phyloP scores from a whole-genome alignment of 2,888 invertebrate genomes.

The Galeruca laticollis region DNA sequence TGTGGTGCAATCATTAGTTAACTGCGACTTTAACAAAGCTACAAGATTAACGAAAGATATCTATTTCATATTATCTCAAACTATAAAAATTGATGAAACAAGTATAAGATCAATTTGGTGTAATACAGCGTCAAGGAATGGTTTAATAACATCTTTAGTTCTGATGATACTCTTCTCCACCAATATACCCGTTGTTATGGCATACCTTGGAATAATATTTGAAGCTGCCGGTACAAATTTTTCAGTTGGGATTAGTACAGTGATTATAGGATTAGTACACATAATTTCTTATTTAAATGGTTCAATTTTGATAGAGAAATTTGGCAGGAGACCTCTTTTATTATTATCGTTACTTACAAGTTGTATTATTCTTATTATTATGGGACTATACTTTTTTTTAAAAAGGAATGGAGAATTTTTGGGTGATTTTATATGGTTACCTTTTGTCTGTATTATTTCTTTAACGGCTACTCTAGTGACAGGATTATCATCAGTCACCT shows the following conservation, averaged over 20 bases:
- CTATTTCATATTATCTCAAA: neutral
- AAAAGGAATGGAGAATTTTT: constrained; percentile 31
- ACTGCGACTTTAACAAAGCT: neutral
- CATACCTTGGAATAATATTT: constrained; percentile 80
- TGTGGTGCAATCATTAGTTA: constrained; percentile 59
- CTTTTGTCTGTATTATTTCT: constrained; percentile 78
- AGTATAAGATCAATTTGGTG: constrained; percentile 34
- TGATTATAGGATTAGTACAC: constrained; percentile 83
- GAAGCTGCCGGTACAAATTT: constrained; percentile 74
- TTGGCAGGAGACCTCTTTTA: constrained; percentile 76
- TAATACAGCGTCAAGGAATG: constrained; percentile 58
- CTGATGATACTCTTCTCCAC: constrained; percentile 83
- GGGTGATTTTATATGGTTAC: constrained; percentile 73
- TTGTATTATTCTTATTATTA: constrained; percentile 66
- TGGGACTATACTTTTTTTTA: constrained; percentile 47
- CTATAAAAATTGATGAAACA: constrained; percentile 23
- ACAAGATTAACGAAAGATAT: constrained; percentile 11
- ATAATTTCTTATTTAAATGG: constrained; percentile 76
- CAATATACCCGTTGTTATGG: constrained; percentile 83
- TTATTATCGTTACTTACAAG: constrained; percentile 76
- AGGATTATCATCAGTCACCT: constrained; percentile 80
- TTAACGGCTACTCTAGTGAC: constrained; percentile 77
- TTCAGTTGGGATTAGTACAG: constrained; percentile 74
- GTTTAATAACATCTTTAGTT: constrained; percentile 77
- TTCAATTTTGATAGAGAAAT: constrained; percentile 80